A percentile compares a stretch with the other conserved stretches of the same genome.
Evolutionary conservation across 1,140 invertebrate species (phyloP).

Genomic region (Philopotamus ludificatus): DNA sequence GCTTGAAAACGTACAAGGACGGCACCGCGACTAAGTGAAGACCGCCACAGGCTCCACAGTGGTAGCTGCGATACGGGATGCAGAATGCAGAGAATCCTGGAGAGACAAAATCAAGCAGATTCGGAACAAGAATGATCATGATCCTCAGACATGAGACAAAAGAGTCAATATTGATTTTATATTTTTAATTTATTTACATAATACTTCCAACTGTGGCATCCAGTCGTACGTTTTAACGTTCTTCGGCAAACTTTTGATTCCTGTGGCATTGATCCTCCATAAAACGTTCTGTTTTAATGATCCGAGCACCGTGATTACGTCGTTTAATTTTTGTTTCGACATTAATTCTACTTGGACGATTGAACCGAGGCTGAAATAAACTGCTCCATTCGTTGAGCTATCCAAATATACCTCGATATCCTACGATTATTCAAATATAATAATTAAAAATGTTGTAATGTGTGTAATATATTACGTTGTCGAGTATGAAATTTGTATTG

Average conservation of each 20-base stretch:
- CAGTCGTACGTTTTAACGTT: conserved; percentile 65
- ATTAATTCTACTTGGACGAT: conserved; percentile 43
- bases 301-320: conserved; percentile 57
- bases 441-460: neutral
- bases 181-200: conserved; percentile 57
- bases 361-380: conserved; percentile 54
- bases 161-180: too few relatives aligned
- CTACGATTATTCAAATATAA: conserved; percentile 17
- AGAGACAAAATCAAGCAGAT: too few relatives aligned
- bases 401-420: conserved; percentile 31
- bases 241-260: conserved; percentile 49
- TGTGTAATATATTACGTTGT: neutral
- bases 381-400: conserved; percentile 39
- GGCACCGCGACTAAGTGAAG: too few relatives aligned
- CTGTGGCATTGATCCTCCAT: conserved; percentile 61
- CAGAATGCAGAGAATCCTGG: too few relatives aligned
- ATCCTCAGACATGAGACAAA: too few relatives aligned
- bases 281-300: conserved; percentile 61
- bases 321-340: conserved; percentile 43
- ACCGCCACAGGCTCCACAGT: too few relatives aligned
- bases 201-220: conserved; percentile 62
- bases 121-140: too few relatives aligned
- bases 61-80: too few relatives aligned
- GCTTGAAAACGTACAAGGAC: too few relatives aligned
- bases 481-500: neutral